Base-by-base conservation (phyloP, 2,113 vertebrate genomes). In the Lota lota region DNA sequence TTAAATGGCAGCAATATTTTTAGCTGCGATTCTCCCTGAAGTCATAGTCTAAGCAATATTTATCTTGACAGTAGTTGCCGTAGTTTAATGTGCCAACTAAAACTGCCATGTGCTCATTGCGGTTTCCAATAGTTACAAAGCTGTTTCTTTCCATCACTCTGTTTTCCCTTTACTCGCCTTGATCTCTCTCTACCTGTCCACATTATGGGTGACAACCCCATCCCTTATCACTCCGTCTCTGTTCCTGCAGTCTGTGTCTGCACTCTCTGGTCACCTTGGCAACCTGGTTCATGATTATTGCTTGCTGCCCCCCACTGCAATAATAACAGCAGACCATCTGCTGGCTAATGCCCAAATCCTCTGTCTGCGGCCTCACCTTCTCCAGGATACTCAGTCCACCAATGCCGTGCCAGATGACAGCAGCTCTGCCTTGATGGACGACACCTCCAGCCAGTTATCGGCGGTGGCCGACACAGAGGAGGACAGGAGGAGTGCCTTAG, bases 401-500 rank as follows among this genome's bases (percentile, higher is more conserved):
- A 79, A 78, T 75, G 78, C 87, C 79, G 72, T 87, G 81, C 90
- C 85, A 14, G 90, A 91, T 57, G 86, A 89, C 83, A 78, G 85
- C 67, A 69, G 68, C 74, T 93, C 90, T 0, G 22, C 84, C 66
- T 69, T 88, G 78, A 90, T 88, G 84, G 94, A 95, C 19, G 93
- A 93, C 72, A 89, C 88, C 67, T 90, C 89, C 79, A 93, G 91
- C 76, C 92, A 94, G 71, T 91, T 90, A 70, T 91, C 90, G 0
- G 74, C 87, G 18, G 86, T 68, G 1, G 88, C 90, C 3, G 91
- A 95, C 85, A 94, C 88, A 18, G 93, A 94, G 78, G 93, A 95
- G 75, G 93, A 93, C 76, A 92, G 91, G 82, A 93, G 70, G 78
- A 87, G 69, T 81, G 94, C 95, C 86, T 91, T 94, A 88, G 95